Base-by-base conservation (phyloP, 2,797 vertebrate species). In the Enteromius thamalakanensis region DNA sequence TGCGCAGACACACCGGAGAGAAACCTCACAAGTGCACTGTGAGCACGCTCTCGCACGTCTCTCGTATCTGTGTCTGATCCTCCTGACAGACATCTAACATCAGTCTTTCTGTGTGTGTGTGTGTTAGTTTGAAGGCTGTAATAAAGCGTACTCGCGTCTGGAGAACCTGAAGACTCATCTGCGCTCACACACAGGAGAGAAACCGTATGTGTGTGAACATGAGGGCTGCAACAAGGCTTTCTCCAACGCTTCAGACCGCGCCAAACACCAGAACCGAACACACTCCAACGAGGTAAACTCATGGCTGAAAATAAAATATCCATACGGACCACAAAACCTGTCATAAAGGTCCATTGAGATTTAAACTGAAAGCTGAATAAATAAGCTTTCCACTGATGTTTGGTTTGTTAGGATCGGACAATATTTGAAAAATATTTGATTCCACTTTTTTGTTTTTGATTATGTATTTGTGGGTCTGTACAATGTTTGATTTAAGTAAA, bases 21-120 rank as follows among this genome's bases (percentile, higher is more conserved):
- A 99, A 99, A 81, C 98, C 98, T 14, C 98, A 99, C 92, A 99
- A 99, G 89, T 99, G 98, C 95, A 99, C 98, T 93, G 98, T 99
- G 90, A 97, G 94, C 90, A 15, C 8, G 5, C 37, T 6, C 4
- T 5, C 60, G 15, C 14, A 64, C 1, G 6, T 62, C 53, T 23
- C 6, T 58, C 5, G 9, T 12, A 58, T 58, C 37, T 62, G 32
- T 40, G 42, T 55, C 32, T 75, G 15, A 29, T 14, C 1, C 76
- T 4, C 81, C 55, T 21, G 12, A 75, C 45, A 37, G 0, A 42
- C 47, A 9, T 3, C 0, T 5, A 42, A 47, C 49, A 19, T 83
- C 32, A 76, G 17, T 37, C 40, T 79, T 5, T 87, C 8, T 42
- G 40, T 42, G 40, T 42, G 37, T 37, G 37, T 88, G 55, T 89